Conservation (phyloP, 1,140 invertebrate species). For the Trachymyrmex cornetzi region DNA sequence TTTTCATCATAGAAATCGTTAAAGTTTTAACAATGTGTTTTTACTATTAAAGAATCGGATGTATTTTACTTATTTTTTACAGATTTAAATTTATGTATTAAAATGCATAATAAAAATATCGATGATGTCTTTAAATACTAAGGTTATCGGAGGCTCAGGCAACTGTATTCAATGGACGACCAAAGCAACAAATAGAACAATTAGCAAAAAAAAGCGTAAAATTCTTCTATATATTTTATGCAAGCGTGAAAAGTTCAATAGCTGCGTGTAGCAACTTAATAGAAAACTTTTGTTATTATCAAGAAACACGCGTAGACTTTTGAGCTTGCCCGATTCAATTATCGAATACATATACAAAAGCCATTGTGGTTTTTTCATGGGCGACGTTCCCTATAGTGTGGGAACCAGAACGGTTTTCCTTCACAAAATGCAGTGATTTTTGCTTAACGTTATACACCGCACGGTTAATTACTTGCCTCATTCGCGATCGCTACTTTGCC, state of each 20-base stretch:
- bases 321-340: slow-evolving; percentile 75
- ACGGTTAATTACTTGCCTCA: slow-evolving; percentile 78
- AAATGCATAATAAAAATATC: too few relatives aligned
- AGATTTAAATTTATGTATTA: too few relatives aligned
- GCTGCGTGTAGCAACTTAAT: neutral
- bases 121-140: too few relatives aligned
- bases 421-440: slow-evolving; percentile 65
- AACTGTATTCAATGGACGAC: too few relatives aligned
- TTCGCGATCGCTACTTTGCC: slow-evolving; percentile 42
- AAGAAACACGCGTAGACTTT: neutral
- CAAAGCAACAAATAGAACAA: too few relatives aligned
- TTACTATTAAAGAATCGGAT: too few relatives aligned
- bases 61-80: too few relatives aligned
- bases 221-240: neutral
- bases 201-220: neutral
- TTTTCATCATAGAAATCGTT: too few relatives aligned
- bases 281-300: neutral
- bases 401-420: neutral
- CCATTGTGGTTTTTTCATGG: neutral
- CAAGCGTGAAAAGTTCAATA: neutral
- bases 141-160: too few relatives aligned
- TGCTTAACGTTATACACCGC: slow-evolving; percentile 71
- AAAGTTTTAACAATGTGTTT: too few relatives aligned
- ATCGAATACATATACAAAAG: slow-evolving; percentile 75
- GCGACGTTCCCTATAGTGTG: neutral